These are phyloP conservation scores for Siniperca obscura DNA, from an alignment of 2,797 vertebrate genomes.

Conservation along the genomic window DNA sequence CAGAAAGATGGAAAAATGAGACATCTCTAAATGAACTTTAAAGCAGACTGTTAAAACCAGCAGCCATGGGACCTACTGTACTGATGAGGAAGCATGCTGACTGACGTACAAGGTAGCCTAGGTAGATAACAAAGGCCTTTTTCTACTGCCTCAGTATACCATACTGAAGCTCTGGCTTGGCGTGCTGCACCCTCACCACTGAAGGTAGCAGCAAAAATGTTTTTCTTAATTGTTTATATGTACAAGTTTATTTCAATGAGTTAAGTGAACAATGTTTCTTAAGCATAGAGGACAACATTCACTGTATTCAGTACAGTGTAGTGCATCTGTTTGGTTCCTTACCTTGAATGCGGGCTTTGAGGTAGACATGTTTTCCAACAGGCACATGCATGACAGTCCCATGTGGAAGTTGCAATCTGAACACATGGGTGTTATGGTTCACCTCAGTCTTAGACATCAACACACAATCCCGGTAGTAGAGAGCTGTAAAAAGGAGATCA, in stretches of 20 bases:
- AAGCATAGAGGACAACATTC: neutral
- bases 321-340: conserved; percentile 18
- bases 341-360: conserved; percentile 91
- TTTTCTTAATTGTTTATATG: neutral
- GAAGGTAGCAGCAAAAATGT: neutral
- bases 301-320: neutral
- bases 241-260: neutral
- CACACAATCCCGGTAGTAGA: conserved; percentile 90
- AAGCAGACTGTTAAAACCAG: neutral
- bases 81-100: neutral
- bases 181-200: neutral
- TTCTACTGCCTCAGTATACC: neutral
- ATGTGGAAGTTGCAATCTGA: conserved; percentile 87
- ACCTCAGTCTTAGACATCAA: conserved; percentile 90
- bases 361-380: conserved; percentile 93
- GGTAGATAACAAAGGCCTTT: neutral
- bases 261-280: neutral
- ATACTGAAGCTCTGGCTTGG: neutral
- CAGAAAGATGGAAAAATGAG: neutral
- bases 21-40: neutral
- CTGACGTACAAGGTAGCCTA: neutral
- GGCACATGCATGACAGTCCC: conserved; percentile 88
- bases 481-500: conserved; percentile 74
- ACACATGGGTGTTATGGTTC: conserved; percentile 90
- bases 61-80: too few species aligned